phyloP scores from a whole-genome alignment of 1,140 invertebrate genomes.

The Scaptomyza montana region DNA sequence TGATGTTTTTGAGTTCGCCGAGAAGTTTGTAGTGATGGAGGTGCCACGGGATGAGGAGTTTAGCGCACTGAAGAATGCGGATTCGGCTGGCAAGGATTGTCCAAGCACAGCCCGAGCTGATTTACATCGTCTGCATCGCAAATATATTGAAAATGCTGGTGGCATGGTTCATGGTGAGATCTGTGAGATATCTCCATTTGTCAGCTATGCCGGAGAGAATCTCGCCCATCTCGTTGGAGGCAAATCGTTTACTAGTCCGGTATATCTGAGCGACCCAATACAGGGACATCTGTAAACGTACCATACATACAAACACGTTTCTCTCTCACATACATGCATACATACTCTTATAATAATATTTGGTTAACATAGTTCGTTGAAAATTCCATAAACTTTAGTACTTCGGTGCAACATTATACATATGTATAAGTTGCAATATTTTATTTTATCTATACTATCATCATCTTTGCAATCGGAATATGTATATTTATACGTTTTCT shows the following conservation, averaged over 20 bases:
- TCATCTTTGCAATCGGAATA: conserved; percentile 65
- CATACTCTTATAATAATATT: conserved; percentile 57
- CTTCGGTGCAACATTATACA: conserved; percentile 51
- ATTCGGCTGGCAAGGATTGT: conserved; percentile 94
- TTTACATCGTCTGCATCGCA: conserved; percentile 91
- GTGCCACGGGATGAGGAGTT: conserved; percentile 97
- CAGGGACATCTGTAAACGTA: conserved; percentile 67
- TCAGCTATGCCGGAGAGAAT: conserved; percentile 96
- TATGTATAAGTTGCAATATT: conserved; percentile 30
- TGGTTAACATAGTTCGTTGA: conserved; percentile 36
- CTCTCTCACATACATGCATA: conserved; percentile 10
- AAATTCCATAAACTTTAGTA: conserved; percentile 64
- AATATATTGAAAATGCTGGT: conserved; percentile 93
- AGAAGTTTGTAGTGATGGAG: conserved; percentile 97
- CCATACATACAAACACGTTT: conserved; percentile 7
- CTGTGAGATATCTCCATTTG: conserved; percentile 95
- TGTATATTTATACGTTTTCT: too few species aligned
- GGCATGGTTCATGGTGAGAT: conserved; percentile 89
- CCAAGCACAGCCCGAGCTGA: conserved; percentile 93
- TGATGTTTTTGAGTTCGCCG: conserved; percentile 97
- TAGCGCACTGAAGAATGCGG: conserved; percentile 97
- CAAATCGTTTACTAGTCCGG: conserved; percentile 89
- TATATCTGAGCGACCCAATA: conserved; percentile 84
- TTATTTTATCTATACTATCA: conserved; percentile 17
- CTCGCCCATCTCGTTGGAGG: conserved; percentile 87